Evolutionary conservation across 2,888 invertebrate species (phyloP).

Genomic region (Myopa tessellatipennis): DNA sequence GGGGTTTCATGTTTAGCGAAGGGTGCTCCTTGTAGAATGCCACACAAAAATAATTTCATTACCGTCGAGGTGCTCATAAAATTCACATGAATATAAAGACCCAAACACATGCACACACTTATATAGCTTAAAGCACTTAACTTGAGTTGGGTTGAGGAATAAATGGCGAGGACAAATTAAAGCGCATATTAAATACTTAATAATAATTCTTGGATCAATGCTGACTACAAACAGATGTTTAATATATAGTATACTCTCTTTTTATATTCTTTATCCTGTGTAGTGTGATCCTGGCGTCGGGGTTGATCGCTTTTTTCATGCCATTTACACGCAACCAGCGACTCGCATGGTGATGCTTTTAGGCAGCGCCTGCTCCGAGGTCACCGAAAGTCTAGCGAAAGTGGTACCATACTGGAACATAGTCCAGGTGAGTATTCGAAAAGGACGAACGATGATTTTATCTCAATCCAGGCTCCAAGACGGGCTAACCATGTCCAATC

Average conservation of each 20-base stretch:
- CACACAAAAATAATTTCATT: conserved; percentile 34
- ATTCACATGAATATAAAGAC: not conserved
- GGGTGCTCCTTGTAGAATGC: not conserved
- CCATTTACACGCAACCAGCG: conserved; percentile 82
- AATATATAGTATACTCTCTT: not conserved
- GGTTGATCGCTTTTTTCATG: conserved; percentile 91
- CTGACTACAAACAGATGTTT: too few species aligned
- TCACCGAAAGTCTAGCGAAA: conserved; percentile 90
- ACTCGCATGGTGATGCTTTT: conserved; percentile 83
- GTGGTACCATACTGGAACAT: conserved; percentile 94
- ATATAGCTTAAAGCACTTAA: not conserved
- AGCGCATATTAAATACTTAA: too few species aligned
- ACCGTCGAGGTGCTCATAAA: not conserved
- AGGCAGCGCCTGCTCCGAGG: conserved; percentile 91
- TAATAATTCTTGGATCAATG: too few species aligned
- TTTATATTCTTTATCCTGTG: conserved; percentile 49
- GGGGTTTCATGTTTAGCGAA: not conserved
- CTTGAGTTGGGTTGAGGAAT: too few species aligned
- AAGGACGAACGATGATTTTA: not conserved
- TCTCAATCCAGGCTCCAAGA: too few species aligned
- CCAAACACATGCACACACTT: not conserved
- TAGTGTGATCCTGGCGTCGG: conserved; percentile 94
- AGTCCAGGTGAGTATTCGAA: conserved; percentile 76
- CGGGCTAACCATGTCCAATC: too few species aligned
- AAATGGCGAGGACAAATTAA: too few species aligned